Evolutionary conservation across 2,797 vertebrate species (phyloP), one percentile per base, ranked within the genome.

Genomic region (Epinephelus coioides): DNA sequence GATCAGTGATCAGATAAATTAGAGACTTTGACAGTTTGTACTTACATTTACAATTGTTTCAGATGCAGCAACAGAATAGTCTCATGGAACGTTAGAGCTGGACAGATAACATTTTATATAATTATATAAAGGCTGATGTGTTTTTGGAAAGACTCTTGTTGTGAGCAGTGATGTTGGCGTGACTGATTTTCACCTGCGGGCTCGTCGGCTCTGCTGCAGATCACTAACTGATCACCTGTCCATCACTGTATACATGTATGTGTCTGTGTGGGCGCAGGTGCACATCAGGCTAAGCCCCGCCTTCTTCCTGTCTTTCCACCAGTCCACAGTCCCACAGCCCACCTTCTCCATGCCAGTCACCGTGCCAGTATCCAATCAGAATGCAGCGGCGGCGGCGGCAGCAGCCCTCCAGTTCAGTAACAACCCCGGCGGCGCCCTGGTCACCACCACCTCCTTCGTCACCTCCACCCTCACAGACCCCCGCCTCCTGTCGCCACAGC

Each of bases 281-380:
- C 69, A 47, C n/a, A 5, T 59, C 47, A 7, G 44, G 71, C 80
- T 92, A 79, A 93, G 13, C 76, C 68, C 70, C 67, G 0, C 73
- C 81, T 25, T 71, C 82, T 81, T 85, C 79, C 78, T 86, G 62
- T 90, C 60, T 89, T 85, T 86, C 87, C 84, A 83, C 88, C 94
- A 99, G 98, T 98, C 97, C 53, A 84, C 97, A 85, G 96, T 99
- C 89, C 98, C 96, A 46, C 96, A 97, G 69, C 96, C 98, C 9
- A 98, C 97, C 92, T 99, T 99, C 63, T 97, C 97, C 94, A 98
- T 99, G 97, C 98, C 98, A 1, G 97, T 99, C 92, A 98, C 98
- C 50, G 97, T 99, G 87, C 98, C 98, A 1, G 97, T 98, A 89
- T 96, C 95, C 96, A 99, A 96, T 93, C 98, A 97, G 86, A 98